Conservation (phyloP, 2,797 vertebrate species). For the Xiphophorus birchmanni region DNA sequence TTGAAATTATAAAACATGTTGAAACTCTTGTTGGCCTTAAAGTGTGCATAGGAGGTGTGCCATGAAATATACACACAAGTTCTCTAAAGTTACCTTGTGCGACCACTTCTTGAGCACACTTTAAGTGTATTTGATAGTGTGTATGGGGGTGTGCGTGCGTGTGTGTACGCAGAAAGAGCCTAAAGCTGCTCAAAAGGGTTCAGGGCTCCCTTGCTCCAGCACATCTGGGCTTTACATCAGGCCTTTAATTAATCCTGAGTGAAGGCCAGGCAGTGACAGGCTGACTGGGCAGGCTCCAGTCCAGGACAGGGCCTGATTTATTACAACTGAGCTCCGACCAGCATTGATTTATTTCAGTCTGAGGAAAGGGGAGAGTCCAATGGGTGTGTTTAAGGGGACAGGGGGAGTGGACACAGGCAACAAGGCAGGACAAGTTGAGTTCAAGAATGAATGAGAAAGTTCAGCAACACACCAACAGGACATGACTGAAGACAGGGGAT, state of each 20-base stretch:
- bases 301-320: conserved; percentile 98
- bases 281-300: conserved; percentile 99
- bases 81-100: conserved; percentile 29
- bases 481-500: conserved; percentile 28
- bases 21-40: conserved; percentile 15
- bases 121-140: conserved; percentile 12
- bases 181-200: conserved; percentile 81
- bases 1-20: conserved; percentile 46
- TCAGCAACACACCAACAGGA: conserved; percentile 44
- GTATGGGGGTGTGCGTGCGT: not conserved
- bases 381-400: conserved; percentile 66
- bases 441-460: conserved; percentile 52
- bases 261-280: conserved; percentile 99
- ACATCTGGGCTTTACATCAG: conserved; percentile 99
- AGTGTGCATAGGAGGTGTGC: conserved; percentile 18
- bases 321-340: conserved; percentile 94
- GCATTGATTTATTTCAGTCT: conserved; percentile 98
- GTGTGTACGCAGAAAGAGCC: conserved; percentile 44
- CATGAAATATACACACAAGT: conserved; percentile 21
- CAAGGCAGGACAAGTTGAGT: conserved; percentile 67
- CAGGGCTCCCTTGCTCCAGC: conserved; percentile 87
- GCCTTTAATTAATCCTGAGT: conserved; percentile 99
- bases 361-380: conserved; percentile 72
- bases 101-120: conserved; percentile 36
- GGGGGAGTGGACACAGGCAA: conserved; percentile 80